Evolutionary conservation across 2,113 vertebrate species (phyloP).

Genomic region (Anoplopoma fimbria): DNA sequence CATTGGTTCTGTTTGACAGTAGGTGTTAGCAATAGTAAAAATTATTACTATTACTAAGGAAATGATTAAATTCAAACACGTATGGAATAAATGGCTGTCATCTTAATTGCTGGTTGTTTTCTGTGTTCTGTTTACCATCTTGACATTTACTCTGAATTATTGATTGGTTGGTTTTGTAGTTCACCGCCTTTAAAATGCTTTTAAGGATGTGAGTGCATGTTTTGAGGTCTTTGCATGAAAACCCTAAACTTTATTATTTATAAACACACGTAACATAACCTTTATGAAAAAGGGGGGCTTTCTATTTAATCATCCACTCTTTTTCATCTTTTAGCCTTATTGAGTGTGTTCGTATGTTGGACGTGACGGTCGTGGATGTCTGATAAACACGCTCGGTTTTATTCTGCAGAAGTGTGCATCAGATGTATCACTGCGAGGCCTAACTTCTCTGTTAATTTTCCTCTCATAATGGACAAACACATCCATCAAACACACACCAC

Average conservation of each 20-base stretch:
- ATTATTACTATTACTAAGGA: neutral
- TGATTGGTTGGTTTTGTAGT: slow-evolving; percentile 79
- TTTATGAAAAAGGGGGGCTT: slow-evolving; percentile 31
- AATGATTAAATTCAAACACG: slow-evolving; percentile 37
- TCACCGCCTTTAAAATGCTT: slow-evolving; percentile 74
- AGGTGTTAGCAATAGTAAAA: neutral
- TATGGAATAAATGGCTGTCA: slow-evolving; percentile 48
- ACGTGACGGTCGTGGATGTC: neutral
- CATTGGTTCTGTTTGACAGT: neutral
- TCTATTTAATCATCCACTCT: slow-evolving; percentile 36
- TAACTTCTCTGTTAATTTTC: slow-evolving; percentile 69
- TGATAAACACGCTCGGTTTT: slow-evolving; percentile 51
- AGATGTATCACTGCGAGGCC: slow-evolving; percentile 71
- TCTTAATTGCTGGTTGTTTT: slow-evolving; percentile 62
- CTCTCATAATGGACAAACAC: slow-evolving; percentile 67
- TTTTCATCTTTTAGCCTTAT: neutral
- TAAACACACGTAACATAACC: slow-evolving; percentile 46
- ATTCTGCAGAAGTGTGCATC: slow-evolving; percentile 33
- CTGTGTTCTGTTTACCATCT: slow-evolving; percentile 63
- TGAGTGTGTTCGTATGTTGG: neutral
- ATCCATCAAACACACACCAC: slow-evolving; percentile 72
- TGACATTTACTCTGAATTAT: slow-evolving; percentile 71
- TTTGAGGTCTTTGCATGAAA: slow-evolving; percentile 80
- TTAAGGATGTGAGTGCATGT: slow-evolving; percentile 76
- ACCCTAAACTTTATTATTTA: slow-evolving; percentile 78